phyloP scores from a whole-genome alignment of 2,113 vertebrate genomes.

The Promerops cafer region DNA sequence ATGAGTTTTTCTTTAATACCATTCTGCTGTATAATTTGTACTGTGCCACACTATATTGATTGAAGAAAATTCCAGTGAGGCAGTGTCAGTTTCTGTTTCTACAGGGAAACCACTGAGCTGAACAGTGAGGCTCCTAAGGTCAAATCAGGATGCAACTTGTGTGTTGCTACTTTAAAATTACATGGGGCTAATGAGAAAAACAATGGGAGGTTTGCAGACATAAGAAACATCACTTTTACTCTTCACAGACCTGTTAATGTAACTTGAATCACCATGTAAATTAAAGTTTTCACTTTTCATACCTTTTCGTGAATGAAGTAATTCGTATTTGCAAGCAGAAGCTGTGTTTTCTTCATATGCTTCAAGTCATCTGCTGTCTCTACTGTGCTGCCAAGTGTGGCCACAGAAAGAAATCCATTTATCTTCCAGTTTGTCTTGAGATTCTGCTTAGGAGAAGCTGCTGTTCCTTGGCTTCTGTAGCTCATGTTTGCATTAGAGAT shows the following conservation, averaged over 20 bases:
- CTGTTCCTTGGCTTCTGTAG: background rate
- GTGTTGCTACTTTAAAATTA: constrained; percentile 2
- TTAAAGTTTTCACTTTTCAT: background rate
- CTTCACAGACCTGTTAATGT: background rate
- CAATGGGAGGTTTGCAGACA: background rate
- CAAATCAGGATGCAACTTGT: constrained; percentile 67
- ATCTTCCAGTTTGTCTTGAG: background rate
- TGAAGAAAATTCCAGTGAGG: constrained; percentile 61
- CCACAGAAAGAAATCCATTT: background rate
- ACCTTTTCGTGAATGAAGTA: background rate
- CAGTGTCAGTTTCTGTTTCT: constrained; percentile 72
- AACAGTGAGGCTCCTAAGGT: constrained; percentile 74
- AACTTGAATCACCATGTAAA: background rate
- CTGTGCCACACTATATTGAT: constrained; percentile 76
- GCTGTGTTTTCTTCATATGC: background rate
- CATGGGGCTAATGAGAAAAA: background rate
- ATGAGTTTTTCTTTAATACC: constrained; percentile 54
- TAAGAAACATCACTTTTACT: background rate
- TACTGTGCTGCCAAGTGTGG: background rate
- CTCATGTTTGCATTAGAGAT: background rate
- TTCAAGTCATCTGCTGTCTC: background rate
- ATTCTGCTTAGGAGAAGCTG: background rate
- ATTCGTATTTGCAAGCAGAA: background rate
- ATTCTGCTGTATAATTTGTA: constrained; percentile 72
- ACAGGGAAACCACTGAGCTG: constrained; percentile 75